A percentile compares a stretch with the other conserved stretches of the same genome.
These are phyloP conservation scores for Plectrocnemia conspersa DNA, from an alignment of 1,140 invertebrate species.

Conservation along the genomic window DNA sequence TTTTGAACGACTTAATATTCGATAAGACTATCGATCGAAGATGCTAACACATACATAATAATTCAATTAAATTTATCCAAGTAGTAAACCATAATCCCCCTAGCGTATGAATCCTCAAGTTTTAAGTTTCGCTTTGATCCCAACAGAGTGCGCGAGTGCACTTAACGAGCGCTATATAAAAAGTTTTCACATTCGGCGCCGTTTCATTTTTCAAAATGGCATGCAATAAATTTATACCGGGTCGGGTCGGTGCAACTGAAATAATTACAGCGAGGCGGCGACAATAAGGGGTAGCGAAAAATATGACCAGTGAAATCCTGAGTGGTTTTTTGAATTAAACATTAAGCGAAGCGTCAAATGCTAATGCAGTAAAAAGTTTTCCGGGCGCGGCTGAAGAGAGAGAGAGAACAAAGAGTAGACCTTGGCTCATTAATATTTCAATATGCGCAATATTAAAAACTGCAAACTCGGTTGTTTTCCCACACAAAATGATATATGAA, in stretches of 20 bases:
- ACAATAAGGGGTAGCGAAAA: too few species aligned
- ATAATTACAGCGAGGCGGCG: too few species aligned
- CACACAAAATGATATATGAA: conserved; percentile 26
- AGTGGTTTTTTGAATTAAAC: conserved; percentile 16
- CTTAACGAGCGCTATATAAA: too few species aligned
- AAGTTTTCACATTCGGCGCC: too few species aligned
- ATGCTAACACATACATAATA: not conserved
- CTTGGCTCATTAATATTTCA: conserved; percentile 25
- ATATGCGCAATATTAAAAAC: conserved; percentile 29
- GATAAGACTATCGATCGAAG: too few species aligned
- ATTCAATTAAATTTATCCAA: not conserved
- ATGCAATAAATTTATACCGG: too few species aligned
- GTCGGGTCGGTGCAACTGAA: too few species aligned
- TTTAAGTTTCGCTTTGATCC: conserved; percentile 8
- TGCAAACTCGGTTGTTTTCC: conserved; percentile 24
- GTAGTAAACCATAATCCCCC: not conserved
- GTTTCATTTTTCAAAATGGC: too few species aligned
- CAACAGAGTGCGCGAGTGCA: conserved; percentile 3
- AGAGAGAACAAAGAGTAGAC: conserved; percentile 21
- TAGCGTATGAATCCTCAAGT: conserved; percentile 8
- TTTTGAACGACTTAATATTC: too few species aligned
- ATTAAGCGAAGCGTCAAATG: conserved; percentile 9
- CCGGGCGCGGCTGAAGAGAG: too few species aligned
- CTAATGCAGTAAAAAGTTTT: conserved; percentile 27
- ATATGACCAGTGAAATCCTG: too few species aligned